A percentile compares a stretch with the other conserved stretches of the same genome.
phyloP scores from a whole-genome alignment of 2,113 vertebrate species.

The Callocephalon fimbriatum region DNA sequence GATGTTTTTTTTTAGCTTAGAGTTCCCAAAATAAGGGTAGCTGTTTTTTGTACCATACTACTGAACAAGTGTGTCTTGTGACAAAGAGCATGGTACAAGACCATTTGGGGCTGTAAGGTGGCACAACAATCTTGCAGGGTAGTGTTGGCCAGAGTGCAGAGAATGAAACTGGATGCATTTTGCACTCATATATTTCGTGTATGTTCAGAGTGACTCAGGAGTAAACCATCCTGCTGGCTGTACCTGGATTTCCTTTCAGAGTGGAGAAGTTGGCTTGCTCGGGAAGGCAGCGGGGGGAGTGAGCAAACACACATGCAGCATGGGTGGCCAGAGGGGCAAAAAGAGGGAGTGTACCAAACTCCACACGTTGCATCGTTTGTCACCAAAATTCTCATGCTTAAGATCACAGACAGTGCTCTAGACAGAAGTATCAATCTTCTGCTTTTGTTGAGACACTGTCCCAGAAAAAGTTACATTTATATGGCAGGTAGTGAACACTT shows the following conservation, averaged over 20 bases:
- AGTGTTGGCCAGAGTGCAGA: not conserved
- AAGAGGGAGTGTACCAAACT: not conserved
- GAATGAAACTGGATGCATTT: not conserved
- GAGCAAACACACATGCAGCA: not conserved
- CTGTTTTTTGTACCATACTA: not conserved
- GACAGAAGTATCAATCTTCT: not conserved
- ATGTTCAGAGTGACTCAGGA: not conserved
- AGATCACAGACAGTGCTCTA: not conserved
- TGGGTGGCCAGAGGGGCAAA: accelerated
- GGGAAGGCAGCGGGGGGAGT: accelerated
- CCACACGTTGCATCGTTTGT: accelerated
- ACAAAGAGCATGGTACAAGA: not conserved
- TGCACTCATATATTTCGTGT: not conserved
- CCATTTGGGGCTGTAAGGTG: not conserved
- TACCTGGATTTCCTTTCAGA: not conserved
- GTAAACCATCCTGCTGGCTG: not conserved
- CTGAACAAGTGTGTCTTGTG: not conserved
- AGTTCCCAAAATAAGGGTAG: not conserved
- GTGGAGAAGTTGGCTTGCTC: not conserved
- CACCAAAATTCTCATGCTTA: not conserved
- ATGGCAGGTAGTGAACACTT: not conserved
- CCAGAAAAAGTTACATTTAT: not conserved
- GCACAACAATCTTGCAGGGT: not conserved
- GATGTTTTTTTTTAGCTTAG: not conserved
- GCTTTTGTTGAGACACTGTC: not conserved